phyloP scores from a whole-genome alignment of 2,113 vertebrate genomes.

The Eolophus roseicapilla region DNA sequence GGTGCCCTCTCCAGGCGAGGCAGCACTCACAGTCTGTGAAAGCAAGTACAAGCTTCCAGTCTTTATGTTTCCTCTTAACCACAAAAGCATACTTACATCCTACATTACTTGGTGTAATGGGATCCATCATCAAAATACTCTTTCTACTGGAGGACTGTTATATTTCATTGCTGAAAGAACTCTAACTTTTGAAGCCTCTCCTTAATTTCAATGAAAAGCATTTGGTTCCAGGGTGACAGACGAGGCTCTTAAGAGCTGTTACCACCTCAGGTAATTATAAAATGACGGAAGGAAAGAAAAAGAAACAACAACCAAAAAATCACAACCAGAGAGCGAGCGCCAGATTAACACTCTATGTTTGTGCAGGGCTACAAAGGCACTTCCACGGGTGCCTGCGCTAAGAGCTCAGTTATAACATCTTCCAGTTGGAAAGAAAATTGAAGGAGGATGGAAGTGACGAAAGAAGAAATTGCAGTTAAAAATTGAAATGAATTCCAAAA shows the following conservation, averaged over 20 bases:
- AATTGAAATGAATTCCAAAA: neutral
- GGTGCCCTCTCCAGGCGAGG: neutral
- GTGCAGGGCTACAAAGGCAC: too few relatives aligned
- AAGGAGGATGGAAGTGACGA: conserved; percentile 4
- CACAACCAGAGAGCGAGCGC: neutral
- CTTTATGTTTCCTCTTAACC: neutral
- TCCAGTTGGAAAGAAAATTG: too few relatives aligned
- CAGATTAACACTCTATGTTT: too few relatives aligned
- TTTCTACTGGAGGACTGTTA: conserved; percentile 14
- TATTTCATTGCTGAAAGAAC: conserved; percentile 36
- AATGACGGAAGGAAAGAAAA: conserved; percentile 14
- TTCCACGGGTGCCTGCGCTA: too few relatives aligned
- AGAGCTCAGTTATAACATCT: too few relatives aligned
- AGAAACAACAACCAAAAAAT: neutral
- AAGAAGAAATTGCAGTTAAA: conserved; percentile 60
- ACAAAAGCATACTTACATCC: conserved; percentile 27
- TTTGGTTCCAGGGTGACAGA: conserved; percentile 72
- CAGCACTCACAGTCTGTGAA: neutral
- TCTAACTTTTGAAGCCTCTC: too few relatives aligned
- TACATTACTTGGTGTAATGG: conserved; percentile 6
- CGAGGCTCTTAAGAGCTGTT: conserved; percentile 64
- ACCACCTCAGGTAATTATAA: conserved; percentile 72
- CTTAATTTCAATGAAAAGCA: conserved; percentile 56
- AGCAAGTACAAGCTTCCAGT: conserved; percentile 11
- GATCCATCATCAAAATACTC: conserved; percentile 54